Evolutionary conservation across 2,888 invertebrate genomes (phyloP).

Genomic region (Andrena hattorfiana): DNA sequence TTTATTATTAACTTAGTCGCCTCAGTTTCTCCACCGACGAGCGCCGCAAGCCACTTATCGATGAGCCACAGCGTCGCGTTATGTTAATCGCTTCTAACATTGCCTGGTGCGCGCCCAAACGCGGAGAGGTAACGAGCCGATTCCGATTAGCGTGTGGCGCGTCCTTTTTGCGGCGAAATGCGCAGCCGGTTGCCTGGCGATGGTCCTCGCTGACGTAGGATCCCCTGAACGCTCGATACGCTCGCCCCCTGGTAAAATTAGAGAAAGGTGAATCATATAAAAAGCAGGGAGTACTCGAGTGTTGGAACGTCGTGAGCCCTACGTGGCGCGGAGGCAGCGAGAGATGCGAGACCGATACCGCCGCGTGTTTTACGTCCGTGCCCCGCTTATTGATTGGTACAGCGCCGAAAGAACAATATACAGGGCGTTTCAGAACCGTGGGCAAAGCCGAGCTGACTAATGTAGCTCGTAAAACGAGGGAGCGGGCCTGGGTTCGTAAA

Average conservation of each 20-base stretch:
- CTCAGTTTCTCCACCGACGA: too few species aligned
- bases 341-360: slow-evolving; percentile 45
- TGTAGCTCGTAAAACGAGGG: not conserved
- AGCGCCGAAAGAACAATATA: slow-evolving; percentile 66
- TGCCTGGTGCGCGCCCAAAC: not conserved
- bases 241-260: slow-evolving; percentile 24
- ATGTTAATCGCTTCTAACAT: slow-evolving; percentile 18
- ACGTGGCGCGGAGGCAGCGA: slow-evolving; percentile 24
- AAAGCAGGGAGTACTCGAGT: not conserved
- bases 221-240: slow-evolving; percentile 34
- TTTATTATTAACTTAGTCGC: too few species aligned
- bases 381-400: slow-evolving; percentile 69
- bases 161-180: slow-evolving; percentile 2
- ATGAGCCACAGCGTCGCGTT: not conserved
- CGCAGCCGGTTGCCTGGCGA: not conserved
- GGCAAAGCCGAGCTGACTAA: not conserved
- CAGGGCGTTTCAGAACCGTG: not conserved
- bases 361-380: slow-evolving; percentile 59
- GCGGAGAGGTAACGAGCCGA: slow-evolving; percentile 29
- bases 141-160: slow-evolving; percentile 26
- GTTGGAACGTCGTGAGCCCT: not conserved
- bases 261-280: slow-evolving; percentile 39
- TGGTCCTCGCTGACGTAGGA: slow-evolving; percentile 39
- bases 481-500: not conserved
- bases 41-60: too few species aligned